Conservation (phyloP, 2,888 invertebrate genomes). For the Ennomos erosarius region DNA sequence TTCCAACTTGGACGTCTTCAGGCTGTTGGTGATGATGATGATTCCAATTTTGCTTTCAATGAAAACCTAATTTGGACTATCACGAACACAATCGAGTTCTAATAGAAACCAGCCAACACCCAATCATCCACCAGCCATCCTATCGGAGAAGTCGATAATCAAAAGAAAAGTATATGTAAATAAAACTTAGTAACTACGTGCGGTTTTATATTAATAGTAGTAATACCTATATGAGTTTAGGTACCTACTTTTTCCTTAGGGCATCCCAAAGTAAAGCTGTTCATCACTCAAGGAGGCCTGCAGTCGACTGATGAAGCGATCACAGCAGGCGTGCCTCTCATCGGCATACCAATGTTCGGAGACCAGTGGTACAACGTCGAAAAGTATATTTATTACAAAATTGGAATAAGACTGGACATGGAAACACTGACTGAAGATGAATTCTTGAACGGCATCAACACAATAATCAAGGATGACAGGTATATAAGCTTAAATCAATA, state of each 20-base stretch:
- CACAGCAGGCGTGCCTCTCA: constrained; percentile 63
- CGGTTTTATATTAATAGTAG: too few species aligned
- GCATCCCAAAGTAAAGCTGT: constrained; percentile 75
- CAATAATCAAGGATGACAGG: constrained; percentile 41
- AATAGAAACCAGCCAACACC: too few species aligned
- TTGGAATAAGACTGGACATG: constrained; percentile 58
- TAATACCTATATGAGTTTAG: too few species aligned
- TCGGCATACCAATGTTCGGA: constrained; percentile 67
- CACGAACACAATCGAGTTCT: too few species aligned
- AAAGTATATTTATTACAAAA: constrained; percentile 48
- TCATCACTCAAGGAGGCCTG: constrained; percentile 75
- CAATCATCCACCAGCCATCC: too few species aligned
- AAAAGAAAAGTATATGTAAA: too few species aligned
- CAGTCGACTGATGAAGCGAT: constrained; percentile 75
- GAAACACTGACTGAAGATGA: constrained; percentile 48
- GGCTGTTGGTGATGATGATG: too few species aligned
- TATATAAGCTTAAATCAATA: constrained; percentile 9
- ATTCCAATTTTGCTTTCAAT: too few species aligned
- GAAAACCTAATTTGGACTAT: too few species aligned
- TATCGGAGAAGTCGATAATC: too few species aligned
- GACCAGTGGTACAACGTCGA: constrained; percentile 69
- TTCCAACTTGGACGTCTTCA: too few species aligned
- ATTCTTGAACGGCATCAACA: constrained; percentile 44
- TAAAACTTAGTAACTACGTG: too few species aligned
- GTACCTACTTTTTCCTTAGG: constrained; percentile 32